Percentiles rank a stretch among this genome's conserved stretches.
Evolutionary conservation across 2,797 vertebrate genomes (phyloP).

Genomic region (Lepilemur ruficaudatus): DNA sequence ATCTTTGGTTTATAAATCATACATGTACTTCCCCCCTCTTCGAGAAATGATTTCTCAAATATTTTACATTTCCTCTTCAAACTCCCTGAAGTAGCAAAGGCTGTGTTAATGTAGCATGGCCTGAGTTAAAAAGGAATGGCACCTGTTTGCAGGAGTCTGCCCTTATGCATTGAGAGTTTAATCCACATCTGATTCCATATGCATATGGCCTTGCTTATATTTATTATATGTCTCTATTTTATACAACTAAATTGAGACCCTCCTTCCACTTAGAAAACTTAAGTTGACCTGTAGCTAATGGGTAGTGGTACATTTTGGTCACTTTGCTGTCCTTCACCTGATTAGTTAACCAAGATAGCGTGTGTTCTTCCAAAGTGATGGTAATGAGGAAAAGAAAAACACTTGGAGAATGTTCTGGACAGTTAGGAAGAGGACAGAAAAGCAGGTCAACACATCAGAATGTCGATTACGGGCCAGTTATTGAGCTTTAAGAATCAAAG

Average conservation of each 20-base stretch:
- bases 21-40: background rate
- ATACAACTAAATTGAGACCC: background rate
- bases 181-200: rapidly evolving
- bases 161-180: background rate
- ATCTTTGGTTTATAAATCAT: background rate
- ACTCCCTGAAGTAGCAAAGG: background rate
- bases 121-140: background rate
- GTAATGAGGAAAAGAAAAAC: background rate
- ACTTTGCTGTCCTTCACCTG: background rate
- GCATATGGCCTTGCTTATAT: background rate
- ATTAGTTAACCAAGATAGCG: background rate
- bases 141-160: background rate
- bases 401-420: background rate
- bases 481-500: background rate
- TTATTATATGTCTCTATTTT: background rate
- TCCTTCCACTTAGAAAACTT: background rate
- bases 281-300: background rate
- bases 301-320: background rate
- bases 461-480: background rate
- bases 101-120: rapidly evolving
- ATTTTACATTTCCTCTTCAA: background rate
- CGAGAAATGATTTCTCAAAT: background rate
- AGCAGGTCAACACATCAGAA: background rate
- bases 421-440: background rate
- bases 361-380: background rate